These are phyloP conservation scores for Apoda limacodes DNA, from an alignment of 2,888 invertebrate genomes.

Conservation along the genomic window DNA sequence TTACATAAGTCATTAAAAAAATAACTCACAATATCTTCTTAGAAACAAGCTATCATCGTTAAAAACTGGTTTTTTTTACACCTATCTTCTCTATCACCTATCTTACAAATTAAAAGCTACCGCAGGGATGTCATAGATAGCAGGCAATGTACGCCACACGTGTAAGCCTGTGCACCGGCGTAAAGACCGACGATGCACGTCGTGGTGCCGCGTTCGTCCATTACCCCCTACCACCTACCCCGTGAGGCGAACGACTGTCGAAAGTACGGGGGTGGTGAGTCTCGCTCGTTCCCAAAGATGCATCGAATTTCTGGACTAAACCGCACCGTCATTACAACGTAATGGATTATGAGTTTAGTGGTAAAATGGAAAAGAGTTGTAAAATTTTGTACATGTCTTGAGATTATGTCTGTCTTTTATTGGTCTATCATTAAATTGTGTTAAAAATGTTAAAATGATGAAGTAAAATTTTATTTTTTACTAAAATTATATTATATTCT, in stretches of 20 bases:
- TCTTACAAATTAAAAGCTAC: slow-evolving; percentile 65
- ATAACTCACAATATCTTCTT: background rate
- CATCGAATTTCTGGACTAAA: slow-evolving; percentile 62
- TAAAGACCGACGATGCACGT: slow-evolving; percentile 58
- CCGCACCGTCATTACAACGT: no score
- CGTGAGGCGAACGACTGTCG: slow-evolving; percentile 21
- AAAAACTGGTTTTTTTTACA: no score
- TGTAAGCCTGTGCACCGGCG: slow-evolving; percentile 61
- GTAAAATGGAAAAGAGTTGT: no score
- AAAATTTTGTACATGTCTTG: no score
- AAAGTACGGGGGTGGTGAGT: slow-evolving; percentile 33
- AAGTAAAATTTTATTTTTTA: no score
- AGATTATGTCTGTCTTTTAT: no score
- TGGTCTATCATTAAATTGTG: no score
- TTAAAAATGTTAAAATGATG: no score
- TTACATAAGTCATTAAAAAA: no score
- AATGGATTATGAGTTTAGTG: no score
- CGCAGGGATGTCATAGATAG: slow-evolving; percentile 63
- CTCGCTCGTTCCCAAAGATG: slow-evolving; percentile 63
- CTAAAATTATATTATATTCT: no score
- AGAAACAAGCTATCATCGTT: slow-evolving; percentile 21
- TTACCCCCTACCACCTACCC: slow-evolving; percentile 47
- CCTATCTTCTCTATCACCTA: no score
- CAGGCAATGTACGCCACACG: slow-evolving; percentile 40
- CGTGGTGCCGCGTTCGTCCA: slow-evolving; percentile 65